These are phyloP conservation scores for Sebastes itinus DNA, from an alignment of 2,797 vertebrate species.

Conservation along the genomic window DNA sequence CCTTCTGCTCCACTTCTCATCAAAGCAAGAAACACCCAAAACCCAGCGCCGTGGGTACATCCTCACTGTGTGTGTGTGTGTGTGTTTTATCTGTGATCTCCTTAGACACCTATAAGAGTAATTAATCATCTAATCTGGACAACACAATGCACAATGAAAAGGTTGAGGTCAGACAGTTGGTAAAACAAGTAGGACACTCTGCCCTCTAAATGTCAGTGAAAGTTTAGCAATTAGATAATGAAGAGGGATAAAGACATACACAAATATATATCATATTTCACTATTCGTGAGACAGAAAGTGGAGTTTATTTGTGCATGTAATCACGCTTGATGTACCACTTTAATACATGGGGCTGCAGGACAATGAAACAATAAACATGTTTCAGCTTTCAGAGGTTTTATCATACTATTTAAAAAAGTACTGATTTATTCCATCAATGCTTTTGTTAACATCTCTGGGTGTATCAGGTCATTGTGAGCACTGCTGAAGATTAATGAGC, in stretches of 20 bases:
- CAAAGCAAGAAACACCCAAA: conserved; percentile 63
- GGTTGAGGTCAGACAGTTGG: conserved; percentile 25
- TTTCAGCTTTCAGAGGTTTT: neutral
- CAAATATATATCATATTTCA: neutral
- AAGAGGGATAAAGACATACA: neutral
- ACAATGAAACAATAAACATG: neutral
- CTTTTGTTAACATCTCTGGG: neutral
- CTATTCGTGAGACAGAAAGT: neutral
- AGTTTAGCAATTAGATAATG: conserved; percentile 21
- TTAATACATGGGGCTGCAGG: neutral
- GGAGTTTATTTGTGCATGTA: neutral
- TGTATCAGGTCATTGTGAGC: neutral
- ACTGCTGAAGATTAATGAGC: neutral
- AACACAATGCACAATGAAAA: conserved; percentile 52
- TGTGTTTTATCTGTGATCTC: conserved; percentile 38
- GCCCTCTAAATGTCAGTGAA: conserved; percentile 34
- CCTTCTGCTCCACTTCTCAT: conserved; percentile 78
- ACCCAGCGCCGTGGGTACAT: conserved; percentile 29
- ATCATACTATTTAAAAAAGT: neutral
- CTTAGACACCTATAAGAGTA: conserved; percentile 27
- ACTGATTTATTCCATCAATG: neutral
- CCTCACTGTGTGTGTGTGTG: conserved; percentile 33
- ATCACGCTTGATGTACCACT: no score
- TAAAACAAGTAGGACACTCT: conserved; percentile 63
- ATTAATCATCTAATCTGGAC: conserved; percentile 58